These are phyloP conservation scores for Invenusta paracnida DNA, from an alignment of 2,888 invertebrate genomes.

Conservation along the genomic window DNA sequence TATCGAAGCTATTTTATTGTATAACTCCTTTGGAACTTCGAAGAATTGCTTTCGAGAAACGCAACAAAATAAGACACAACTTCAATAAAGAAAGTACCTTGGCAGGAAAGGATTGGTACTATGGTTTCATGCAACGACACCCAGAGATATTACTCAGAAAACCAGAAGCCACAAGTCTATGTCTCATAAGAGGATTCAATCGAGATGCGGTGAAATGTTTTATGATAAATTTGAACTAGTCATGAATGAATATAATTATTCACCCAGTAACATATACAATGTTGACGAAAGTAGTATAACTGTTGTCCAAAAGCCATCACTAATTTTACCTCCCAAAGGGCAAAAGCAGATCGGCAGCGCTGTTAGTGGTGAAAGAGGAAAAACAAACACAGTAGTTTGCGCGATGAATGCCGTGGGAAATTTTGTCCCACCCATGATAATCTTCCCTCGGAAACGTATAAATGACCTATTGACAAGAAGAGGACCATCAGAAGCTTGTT, in stretches of 20 bases:
- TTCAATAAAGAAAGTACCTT: too few species aligned
- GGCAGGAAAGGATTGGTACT: neutral
- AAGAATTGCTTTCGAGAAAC: too few species aligned
- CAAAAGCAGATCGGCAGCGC: neutral
- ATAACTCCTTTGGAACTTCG: too few species aligned
- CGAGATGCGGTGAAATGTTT: neutral
- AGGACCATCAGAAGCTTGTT: neutral
- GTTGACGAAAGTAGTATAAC: neutral
- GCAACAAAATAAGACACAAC: too few species aligned
- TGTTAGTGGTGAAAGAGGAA: neutral
- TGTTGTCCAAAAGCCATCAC: neutral
- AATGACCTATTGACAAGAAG: neutral
- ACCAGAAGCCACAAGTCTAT: neutral
- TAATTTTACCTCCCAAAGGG: neutral
- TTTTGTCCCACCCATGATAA: neutral
- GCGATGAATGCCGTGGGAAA: neutral
- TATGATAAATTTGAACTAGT: too few species aligned
- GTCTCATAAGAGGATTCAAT: neutral
- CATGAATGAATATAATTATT: neutral
- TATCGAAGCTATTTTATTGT: too few species aligned
- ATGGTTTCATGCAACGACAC: neutral
- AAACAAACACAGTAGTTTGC: neutral
- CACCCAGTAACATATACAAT: neutral
- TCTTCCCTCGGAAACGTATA: neutral
- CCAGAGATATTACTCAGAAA: neutral